Evolutionary conservation across 2,797 vertebrate genomes (phyloP), one percentile per base, ranked within the genome.

Genomic region (Poliocrania exsul): DNA sequence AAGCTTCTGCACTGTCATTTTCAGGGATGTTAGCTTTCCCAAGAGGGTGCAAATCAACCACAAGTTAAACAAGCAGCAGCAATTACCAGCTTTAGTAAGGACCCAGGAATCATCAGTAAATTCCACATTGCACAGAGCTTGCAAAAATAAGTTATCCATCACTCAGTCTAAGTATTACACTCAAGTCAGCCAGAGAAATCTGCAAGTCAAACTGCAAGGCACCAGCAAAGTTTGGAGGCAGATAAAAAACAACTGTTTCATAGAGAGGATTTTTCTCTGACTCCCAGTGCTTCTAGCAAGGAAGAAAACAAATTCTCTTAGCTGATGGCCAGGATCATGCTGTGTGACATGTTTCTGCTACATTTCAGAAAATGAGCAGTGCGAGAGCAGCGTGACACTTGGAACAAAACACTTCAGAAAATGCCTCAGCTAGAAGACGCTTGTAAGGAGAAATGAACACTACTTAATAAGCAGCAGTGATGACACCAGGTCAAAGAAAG

Each of bases 131-230:
- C 64, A 94, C 26, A 90, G 70, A 88, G 75, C 42, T 80, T 71
- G 49, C 49, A 93, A 53, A 92, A 96, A 19, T 65, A 92, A 74
- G 58, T 72, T 64, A 79, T 64, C 46, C 40, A 50, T 86, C 40
- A 73, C 49, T 83, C 42, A 58, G 13, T 56, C 53, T 47, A 90
- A 90, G 56, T 62, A 93, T 79, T 69, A 75, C 31, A 78, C 44
- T 81, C 49, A 75, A 88, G 58, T 57, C 58, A 88, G 57, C 40
- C 56, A 88, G 66, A 77, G 46, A 93, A 95, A 88, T 90, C 69
- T 93, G 64, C 77, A 90, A 95, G 80, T 93, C 73, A 92, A 84
- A 84, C 51, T 86, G 50, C 58, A 91, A 90, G 47, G 66, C 47
- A 86, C 18, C 69, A 81, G 75, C n/a, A 81, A 95, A 65, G 40